Evolutionary conservation across 2,113 vertebrate species (phyloP).

Genomic region (Phyllopteryx taeniolatus): DNA sequence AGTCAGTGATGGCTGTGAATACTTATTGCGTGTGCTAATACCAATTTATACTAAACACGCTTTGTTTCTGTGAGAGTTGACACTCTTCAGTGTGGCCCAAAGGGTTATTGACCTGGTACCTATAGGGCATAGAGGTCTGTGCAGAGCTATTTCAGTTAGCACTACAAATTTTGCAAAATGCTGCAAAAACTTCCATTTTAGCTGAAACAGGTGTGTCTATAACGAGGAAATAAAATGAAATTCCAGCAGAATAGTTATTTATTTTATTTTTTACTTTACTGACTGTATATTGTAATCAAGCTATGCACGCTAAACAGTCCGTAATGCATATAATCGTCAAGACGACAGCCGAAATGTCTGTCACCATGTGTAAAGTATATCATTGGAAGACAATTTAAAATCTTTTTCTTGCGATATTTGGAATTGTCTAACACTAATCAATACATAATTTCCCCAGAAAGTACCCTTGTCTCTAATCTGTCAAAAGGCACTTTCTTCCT

Average conservation of each 20-base stretch:
- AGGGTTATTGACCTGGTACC: too few species aligned
- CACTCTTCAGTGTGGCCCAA: too few species aligned
- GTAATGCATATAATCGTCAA: background rate
- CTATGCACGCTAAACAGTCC: background rate
- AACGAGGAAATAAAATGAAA: too few species aligned
- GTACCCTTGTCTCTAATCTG: too few species aligned
- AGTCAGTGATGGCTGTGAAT: slow-evolving; percentile 6
- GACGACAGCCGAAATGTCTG: background rate
- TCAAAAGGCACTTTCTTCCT: too few species aligned
- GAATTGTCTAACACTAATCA: background rate
- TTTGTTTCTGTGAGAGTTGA: background rate
- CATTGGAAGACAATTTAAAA: background rate
- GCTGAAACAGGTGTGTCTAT: too few species aligned
- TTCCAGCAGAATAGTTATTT: background rate
- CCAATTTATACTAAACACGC: background rate
- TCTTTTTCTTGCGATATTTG: background rate
- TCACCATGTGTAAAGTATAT: background rate
- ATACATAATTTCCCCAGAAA: too few species aligned
- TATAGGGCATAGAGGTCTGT: too few species aligned
- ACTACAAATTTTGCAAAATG: too few species aligned
- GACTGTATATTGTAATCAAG: background rate
- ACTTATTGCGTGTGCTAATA: background rate
- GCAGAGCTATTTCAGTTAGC: too few species aligned
- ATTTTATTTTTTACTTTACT: background rate
- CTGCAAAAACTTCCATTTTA: too few species aligned